phyloP scores from a whole-genome alignment of 1,140 invertebrate species.

The Musca domestica region DNA sequence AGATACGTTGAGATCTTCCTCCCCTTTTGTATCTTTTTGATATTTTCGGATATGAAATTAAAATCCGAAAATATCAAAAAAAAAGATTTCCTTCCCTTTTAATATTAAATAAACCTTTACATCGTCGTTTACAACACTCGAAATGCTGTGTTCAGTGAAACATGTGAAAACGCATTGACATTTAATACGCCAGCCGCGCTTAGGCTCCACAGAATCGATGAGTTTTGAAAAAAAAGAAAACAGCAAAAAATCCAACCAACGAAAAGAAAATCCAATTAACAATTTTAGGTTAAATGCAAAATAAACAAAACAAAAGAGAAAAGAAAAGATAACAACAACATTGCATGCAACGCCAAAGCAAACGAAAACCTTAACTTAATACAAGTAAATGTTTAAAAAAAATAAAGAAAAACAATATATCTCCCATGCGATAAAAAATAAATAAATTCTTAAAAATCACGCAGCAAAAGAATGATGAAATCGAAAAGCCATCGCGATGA shows the following conservation, averaged over 20 bases:
- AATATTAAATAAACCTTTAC: too few species aligned
- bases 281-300: constrained; percentile 11
- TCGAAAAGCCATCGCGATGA: too few species aligned
- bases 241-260: neutral
- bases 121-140: too few species aligned
- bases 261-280: neutral
- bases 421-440: neutral
- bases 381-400: too few species aligned
- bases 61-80: too few species aligned
- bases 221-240: neutral
- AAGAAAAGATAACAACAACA: neutral
- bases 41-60: too few species aligned
- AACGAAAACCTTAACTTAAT: neutral
- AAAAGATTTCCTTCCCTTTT: too few species aligned
- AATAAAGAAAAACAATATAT: neutral
- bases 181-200: too few species aligned
- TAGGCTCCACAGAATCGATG: neutral
- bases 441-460: neutral
- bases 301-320: neutral
- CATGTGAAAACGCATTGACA: neutral
- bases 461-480: too few species aligned
- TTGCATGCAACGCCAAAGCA: neutral
- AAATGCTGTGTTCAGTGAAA: neutral
- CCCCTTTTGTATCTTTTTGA: too few species aligned
- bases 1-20: too few species aligned